Evolutionary conservation across 1,140 invertebrate genomes (phyloP).

Genomic region (Philotrypesis tridentata): DNA sequence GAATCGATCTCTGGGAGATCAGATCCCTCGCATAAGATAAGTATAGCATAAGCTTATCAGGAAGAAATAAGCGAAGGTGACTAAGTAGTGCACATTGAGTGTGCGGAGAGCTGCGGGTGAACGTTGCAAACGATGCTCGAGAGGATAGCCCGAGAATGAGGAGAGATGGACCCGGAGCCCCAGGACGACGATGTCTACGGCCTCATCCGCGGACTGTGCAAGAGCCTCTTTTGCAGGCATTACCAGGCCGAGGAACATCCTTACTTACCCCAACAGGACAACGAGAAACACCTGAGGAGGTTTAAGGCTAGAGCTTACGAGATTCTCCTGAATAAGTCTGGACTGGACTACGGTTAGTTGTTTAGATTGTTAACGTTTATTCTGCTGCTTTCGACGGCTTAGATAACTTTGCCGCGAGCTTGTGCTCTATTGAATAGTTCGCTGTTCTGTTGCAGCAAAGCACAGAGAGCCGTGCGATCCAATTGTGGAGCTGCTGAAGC

Average conservation of each 20-base stretch:
- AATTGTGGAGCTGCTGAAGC: constrained; percentile 64
- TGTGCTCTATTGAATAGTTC: neutral
- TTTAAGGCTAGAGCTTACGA: constrained; percentile 63
- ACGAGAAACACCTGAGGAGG: constrained; percentile 53
- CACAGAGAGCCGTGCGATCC: constrained; percentile 59
- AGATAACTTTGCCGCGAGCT: too few relatives aligned
- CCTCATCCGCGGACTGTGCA: constrained; percentile 59
- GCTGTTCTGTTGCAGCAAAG: neutral
- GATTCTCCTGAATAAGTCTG: constrained; percentile 66
- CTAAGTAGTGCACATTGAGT: too few relatives aligned
- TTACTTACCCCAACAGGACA: constrained; percentile 43
- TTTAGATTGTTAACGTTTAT: neutral
- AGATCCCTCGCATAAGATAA: too few relatives aligned
- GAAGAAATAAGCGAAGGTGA: too few relatives aligned
- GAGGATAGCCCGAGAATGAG: neutral
- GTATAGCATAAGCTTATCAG: too few relatives aligned
- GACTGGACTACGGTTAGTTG: neutral
- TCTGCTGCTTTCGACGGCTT: too few relatives aligned
- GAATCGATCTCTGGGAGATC: too few relatives aligned
- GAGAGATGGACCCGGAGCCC: constrained; percentile 19
- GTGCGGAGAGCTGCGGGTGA: too few relatives aligned
- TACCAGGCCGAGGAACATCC: constrained; percentile 47
- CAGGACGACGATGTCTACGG: constrained; percentile 57
- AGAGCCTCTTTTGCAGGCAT: constrained; percentile 52
- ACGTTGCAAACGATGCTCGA: neutral